Evolutionary conservation across 2,888 invertebrate genomes (phyloP).

Genomic region (Sclerodermus sp.): DNA sequence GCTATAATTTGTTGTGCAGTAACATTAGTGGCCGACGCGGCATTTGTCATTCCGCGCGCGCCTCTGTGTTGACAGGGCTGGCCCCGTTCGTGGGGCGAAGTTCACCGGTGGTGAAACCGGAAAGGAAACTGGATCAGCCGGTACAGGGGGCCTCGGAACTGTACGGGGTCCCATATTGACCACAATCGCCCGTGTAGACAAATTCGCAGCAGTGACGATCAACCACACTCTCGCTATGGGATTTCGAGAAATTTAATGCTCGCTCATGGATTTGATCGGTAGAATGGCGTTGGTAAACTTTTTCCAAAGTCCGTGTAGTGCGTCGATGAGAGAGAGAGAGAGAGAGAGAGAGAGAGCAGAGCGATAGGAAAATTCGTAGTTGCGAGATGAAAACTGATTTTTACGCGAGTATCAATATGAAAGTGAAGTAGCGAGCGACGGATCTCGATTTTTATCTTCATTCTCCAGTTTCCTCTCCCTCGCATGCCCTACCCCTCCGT

Average conservation of each 20-base stretch:
- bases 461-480: slow-evolving; percentile 15
- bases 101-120: slow-evolving; percentile 47
- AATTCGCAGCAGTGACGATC: slow-evolving; percentile 52
- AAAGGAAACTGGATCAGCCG: slow-evolving; percentile 44
- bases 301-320: no score
- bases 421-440: slow-evolving; percentile 8
- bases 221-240: slow-evolving; percentile 22
- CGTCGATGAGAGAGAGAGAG: not conserved
- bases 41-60: slow-evolving; percentile 53
- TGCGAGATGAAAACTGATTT: slow-evolving; percentile 21
- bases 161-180: slow-evolving; percentile 37
- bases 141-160: slow-evolving; percentile 28
- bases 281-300: slow-evolving; percentile 26
- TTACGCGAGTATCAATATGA: slow-evolving; percentile 14
- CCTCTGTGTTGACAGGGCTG: slow-evolving; percentile 55
- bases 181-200: slow-evolving; percentile 57
- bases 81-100: slow-evolving; percentile 49
- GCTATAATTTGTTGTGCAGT: slow-evolving; percentile 53
- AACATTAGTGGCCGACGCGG: slow-evolving; percentile 48
- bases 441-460: slow-evolving; percentile 27
- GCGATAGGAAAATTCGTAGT: not conserved
- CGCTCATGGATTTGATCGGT: not conserved
- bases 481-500: slow-evolving; percentile 1
- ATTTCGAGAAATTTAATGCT: no score
- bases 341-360: not conserved